Base-by-base conservation (phyloP, 2,888 invertebrate genomes). In the Scaptomyza cyrtandrae region DNA sequence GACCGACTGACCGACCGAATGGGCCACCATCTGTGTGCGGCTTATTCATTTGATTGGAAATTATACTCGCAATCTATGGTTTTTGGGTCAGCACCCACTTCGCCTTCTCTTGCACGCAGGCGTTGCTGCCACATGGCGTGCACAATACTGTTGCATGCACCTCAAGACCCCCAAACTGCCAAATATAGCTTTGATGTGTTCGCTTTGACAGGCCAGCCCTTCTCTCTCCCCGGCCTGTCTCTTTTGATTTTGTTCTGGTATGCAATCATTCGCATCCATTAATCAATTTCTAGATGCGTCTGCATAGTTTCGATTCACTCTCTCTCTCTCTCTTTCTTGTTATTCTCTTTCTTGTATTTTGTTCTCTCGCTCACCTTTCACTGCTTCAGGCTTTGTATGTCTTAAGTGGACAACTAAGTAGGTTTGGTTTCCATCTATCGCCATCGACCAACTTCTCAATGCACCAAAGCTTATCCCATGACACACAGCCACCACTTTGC, bases 191-290 rank as follows among this genome's bases (percentile, higher is more conserved):
- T 85, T 89, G 86, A 85, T 82, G 88, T 82, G 86, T 87, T 67
- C 60, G 52, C 61, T 71, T 56, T 67, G 65, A 60, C 75, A 63
- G 62, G 49, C 55, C 50, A 19, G 27, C 19, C 16, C 19, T 44
- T 35, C 39, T 9, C 29, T 16, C 41, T 29, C 9, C 31, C 27
- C 41, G n/a, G 43, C 60, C 49, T 44, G 53, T n/a, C 43, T 67
- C 68, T 44, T 71, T 82, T 73, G 64, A 65, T 71, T 76, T 63
- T 69, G 39, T 72, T 79, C 67, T 71, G 65, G 11, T 64, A 76
- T 78, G 82, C 74, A 91, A 90, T 91, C 90, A 91, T 89, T 90
- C 88, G 87, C 90, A 90, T 91, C 88, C 91, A 92, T 92, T 91
- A 91, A 92, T 91, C 91, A 91, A 90, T 90, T 90, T 88, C 84